Evolutionary conservation across 2,113 vertebrate genomes (phyloP).

Genomic region (Oxyura jamaicensis): DNA sequence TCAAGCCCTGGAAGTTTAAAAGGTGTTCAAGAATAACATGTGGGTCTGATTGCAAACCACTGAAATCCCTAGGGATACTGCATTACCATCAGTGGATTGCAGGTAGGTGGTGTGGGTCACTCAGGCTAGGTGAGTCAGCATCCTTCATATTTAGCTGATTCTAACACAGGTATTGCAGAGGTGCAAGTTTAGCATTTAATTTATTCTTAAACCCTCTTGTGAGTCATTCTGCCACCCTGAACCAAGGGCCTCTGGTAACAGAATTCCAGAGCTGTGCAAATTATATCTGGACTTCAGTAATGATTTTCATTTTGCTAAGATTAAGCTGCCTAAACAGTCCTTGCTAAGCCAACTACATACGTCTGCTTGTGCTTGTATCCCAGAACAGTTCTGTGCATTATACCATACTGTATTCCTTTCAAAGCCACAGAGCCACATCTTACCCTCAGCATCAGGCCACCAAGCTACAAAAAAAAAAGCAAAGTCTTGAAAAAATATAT

Average conservation of each 20-base stretch:
- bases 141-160: neutral
- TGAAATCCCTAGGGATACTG: neutral
- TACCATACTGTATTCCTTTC: neutral
- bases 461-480: neutral
- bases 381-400: neutral
- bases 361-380: neutral
- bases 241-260: neutral
- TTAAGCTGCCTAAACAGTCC: neutral
- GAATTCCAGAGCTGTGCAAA: neutral
- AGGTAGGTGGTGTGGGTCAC: neutral
- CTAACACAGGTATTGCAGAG: neutral
- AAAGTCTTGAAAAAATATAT: neutral
- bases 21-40: neutral
- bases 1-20: neutral
- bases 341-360: neutral
- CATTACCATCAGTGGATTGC: neutral
- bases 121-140: neutral
- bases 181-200: neutral
- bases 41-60: neutral
- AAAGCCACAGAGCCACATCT: neutral
- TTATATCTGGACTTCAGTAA: neutral
- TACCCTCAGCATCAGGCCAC: neutral
- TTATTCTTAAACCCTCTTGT: neutral
- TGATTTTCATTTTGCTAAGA: neutral
- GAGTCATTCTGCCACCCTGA: neutral